These are phyloP conservation scores for Dioctria linearis DNA, from an alignment of 2,888 invertebrate species.

Conservation along the genomic window DNA sequence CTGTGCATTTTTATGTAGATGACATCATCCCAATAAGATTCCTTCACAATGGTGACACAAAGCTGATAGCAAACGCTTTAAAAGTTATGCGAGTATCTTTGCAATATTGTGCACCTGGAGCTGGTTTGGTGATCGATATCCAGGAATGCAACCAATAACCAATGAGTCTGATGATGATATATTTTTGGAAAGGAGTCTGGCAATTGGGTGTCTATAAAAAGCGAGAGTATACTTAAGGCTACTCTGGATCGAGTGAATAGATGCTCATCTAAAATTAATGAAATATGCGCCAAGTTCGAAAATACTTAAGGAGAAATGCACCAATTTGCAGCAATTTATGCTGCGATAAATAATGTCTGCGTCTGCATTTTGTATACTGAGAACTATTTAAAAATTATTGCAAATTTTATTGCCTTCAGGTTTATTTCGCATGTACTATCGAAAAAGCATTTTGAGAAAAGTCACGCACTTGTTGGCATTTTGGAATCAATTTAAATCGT, in stretches of 20 bases:
- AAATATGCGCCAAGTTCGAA: not conserved
- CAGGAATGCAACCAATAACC: no score
- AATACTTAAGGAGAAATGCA: not conserved
- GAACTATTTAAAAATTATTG: not conserved
- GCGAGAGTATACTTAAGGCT: no score
- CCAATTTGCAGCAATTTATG: not conserved
- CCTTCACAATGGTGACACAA: constrained; percentile 8
- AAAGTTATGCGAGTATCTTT: not conserved
- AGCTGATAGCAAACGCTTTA: constrained; percentile 23
- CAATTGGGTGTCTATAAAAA: no score
- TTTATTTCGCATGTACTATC: not conserved
- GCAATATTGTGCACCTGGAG: constrained; percentile 13
- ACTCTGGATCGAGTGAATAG: not conserved
- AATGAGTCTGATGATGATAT: no score
- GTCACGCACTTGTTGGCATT: constrained; percentile 25
- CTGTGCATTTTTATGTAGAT: constrained; percentile 37
- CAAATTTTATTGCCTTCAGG: not conserved
- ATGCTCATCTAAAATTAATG: not conserved
- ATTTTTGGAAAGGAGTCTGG: no score
- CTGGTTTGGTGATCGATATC: constrained; percentile 42
- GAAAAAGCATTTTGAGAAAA: constrained; percentile 23
- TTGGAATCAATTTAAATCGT: not conserved
- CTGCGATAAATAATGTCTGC: not conserved
- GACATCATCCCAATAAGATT: constrained; percentile 16
- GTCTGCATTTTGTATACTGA: not conserved